Percentiles rank a stretch among this genome's conserved stretches.
Evolutionary conservation across 2,888 invertebrate species (phyloP).

Genomic region (Drosophila mayaguana): DNA sequence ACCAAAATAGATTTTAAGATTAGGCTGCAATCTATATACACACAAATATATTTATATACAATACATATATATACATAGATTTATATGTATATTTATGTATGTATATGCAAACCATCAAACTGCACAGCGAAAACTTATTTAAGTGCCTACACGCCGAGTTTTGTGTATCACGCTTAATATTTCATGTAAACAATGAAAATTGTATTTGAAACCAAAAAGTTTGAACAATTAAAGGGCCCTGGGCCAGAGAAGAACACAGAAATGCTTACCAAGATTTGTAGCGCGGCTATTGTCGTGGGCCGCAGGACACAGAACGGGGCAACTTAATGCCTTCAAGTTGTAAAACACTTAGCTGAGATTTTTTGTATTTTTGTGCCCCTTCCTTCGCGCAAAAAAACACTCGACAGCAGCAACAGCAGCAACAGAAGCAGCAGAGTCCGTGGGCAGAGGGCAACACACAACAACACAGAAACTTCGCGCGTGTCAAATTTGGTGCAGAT

Average conservation of each 20-base stretch:
- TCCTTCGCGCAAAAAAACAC: constrained; percentile 21
- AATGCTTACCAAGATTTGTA: constrained; percentile 70
- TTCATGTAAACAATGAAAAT: constrained; percentile 19
- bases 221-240: constrained; percentile 47
- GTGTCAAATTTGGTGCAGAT: constrained; percentile 67
- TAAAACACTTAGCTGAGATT: constrained; percentile 80
- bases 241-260: constrained; percentile 20
- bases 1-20: constrained; percentile 37
- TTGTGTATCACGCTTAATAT: background rate
- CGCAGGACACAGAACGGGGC: constrained; percentile 29
- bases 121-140: constrained; percentile 27
- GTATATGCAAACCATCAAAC: constrained; percentile 5
- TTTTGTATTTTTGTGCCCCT: constrained; percentile 43
- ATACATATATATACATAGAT: background rate
- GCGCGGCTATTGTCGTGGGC: constrained; percentile 7
- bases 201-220: constrained; percentile 17
- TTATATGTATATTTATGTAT: background rate
- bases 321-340: constrained; percentile 78
- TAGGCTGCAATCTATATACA: constrained; percentile 3
- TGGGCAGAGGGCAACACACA: constrained; percentile 11
- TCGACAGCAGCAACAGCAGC: constrained; percentile 3
- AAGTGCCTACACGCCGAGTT: constrained; percentile 21
- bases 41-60: no score
- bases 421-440: background rate
- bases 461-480: constrained; percentile 56